Percentiles rank a stretch among this genome's conserved stretches.
Conservation (phyloP, 2,113 vertebrate species). For the Mobula hypostoma region DNA sequence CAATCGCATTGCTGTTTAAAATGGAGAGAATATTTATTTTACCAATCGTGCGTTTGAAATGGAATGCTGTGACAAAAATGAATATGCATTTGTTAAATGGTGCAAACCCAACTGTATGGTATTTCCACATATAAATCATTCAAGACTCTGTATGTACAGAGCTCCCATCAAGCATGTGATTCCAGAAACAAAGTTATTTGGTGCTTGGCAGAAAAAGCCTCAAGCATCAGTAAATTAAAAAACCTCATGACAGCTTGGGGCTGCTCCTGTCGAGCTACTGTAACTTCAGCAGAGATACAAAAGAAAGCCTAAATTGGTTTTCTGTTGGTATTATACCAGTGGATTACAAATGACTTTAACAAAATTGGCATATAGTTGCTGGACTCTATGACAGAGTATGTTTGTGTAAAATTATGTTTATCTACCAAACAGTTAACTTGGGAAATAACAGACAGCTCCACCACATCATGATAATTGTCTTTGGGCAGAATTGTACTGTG, state of each 20-base stretch:
- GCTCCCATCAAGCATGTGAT: not conserved
- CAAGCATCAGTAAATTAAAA: not conserved
- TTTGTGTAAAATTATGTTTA: not conserved
- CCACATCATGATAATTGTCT: not conserved
- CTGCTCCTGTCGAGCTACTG: not conserved
- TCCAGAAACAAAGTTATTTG: not conserved
- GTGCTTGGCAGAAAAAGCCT: not conserved
- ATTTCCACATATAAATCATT: not conserved
- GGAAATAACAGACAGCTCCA: not conserved
- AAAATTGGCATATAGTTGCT: not conserved
- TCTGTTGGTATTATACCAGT: not conserved
- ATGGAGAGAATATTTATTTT: not conserved
- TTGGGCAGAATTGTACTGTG: no score
- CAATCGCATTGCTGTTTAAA: not conserved
- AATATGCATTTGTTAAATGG: constrained; percentile 19
- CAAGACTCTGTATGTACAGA: not conserved
- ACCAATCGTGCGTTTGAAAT: not conserved
- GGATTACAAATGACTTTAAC: not conserved
- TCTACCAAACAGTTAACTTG: not conserved
- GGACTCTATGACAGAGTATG: not conserved
- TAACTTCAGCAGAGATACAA: not conserved
- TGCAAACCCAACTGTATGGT: not conserved
- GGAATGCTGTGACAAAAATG: not conserved
- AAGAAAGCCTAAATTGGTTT: not conserved
- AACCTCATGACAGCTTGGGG: not conserved